Conservation (phyloP, 2,888 invertebrate species). For the Heteropelma amictum region DNA sequence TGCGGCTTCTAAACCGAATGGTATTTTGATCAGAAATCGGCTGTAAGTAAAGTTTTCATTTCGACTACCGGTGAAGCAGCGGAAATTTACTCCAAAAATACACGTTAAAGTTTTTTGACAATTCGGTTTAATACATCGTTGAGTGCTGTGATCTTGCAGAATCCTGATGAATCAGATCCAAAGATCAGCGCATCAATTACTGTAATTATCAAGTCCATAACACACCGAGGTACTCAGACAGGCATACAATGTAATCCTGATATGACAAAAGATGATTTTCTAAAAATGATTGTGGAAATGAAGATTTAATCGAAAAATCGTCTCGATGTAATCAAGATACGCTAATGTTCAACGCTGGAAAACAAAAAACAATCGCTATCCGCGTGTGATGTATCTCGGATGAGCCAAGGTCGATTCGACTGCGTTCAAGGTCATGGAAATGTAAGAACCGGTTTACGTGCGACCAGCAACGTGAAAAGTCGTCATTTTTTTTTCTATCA, state of each 20-base stretch:
- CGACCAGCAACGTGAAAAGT: neutral
- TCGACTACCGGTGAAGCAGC: too few species aligned
- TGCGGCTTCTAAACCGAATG: too few species aligned
- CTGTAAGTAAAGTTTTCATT: too few species aligned
- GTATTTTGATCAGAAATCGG: too few species aligned
- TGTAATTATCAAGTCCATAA: slow-evolving; percentile 61
- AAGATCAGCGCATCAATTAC: slow-evolving; percentile 64
- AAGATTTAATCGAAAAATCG: slow-evolving; percentile 35
- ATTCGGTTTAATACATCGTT: neutral
- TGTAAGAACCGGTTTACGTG: neutral
- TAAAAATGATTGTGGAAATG: slow-evolving; percentile 59
- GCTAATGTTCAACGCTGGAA: neutral
- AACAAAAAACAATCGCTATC: neutral
- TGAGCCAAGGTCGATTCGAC: neutral
- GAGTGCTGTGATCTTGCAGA: neutral
- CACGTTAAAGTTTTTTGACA: too few species aligned
- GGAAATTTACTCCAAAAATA: too few species aligned
- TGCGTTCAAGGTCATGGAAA: slow-evolving; percentile 6
- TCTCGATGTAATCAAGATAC: neutral
- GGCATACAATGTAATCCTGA: slow-evolving; percentile 62
- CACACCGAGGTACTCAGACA: slow-evolving; percentile 67
- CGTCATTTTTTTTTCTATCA: too few species aligned
- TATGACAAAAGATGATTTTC: slow-evolving; percentile 59
- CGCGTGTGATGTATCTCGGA: too few species aligned
- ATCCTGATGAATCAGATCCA: slow-evolving; percentile 13